Conservation (phyloP, 2,113 vertebrate genomes). For the Tetraodon nigroviridis region DNA sequence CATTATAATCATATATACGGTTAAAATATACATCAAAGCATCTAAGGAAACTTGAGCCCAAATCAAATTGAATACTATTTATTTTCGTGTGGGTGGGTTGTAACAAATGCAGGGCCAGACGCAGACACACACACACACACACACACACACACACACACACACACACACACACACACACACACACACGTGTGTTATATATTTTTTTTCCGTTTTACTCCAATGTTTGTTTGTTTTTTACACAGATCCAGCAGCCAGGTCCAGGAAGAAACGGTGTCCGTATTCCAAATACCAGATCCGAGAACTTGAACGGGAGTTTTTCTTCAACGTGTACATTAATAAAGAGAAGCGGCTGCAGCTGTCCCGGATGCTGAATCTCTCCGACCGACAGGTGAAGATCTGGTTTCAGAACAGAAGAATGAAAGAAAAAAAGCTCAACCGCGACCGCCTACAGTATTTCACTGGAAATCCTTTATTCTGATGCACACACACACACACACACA, state of each 20-base stretch:
- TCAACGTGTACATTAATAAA: slow-evolving; percentile 99
- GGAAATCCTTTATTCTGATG: slow-evolving; percentile 96
- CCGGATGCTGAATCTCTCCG: slow-evolving; percentile 95
- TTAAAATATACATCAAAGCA: neutral
- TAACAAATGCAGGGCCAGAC: no score
- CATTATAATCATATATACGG: neutral
- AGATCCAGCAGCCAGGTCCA: slow-evolving; percentile 85
- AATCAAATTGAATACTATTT: neutral
- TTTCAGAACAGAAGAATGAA: slow-evolving; percentile 99
- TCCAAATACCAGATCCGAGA: slow-evolving; percentile 99
- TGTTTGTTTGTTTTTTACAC: slow-evolving; percentile 39
- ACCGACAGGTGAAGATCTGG: slow-evolving; percentile 99
- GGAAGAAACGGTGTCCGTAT: slow-evolving; percentile 98
- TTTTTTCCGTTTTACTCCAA: no score
- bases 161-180: no score
- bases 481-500: slow-evolving; percentile 20
- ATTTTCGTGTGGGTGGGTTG: neutral
- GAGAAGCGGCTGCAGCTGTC: slow-evolving; percentile 98
- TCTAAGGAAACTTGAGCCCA: neutral
- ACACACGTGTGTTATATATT: no score
- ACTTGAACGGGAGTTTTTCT: slow-evolving; percentile 99
- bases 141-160: no score
- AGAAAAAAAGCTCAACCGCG: slow-evolving; percentile 99
- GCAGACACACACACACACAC: no score
- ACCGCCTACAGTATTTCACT: slow-evolving; percentile 97